Percentiles rank a stretch among this genome's conserved stretches.
These are phyloP conservation scores for Sialis fuliginosa DNA, from an alignment of 2,888 invertebrate species.

Conservation along the genomic window DNA sequence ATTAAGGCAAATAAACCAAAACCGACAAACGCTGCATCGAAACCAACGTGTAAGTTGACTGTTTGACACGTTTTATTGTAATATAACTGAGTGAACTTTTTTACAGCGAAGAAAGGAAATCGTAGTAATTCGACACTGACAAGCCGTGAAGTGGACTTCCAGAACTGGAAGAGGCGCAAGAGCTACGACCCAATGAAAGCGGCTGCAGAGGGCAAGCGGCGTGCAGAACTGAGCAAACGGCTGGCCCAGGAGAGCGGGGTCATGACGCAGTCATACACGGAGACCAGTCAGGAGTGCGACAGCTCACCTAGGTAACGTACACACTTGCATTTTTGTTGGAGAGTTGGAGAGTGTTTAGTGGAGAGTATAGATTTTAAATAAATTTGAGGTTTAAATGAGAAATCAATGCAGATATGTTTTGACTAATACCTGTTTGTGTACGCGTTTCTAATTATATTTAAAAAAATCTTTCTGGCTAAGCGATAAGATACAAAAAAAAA, in stretches of 20 bases:
- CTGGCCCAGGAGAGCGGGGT: slow-evolving; percentile 15
- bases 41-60: slow-evolving; percentile 24
- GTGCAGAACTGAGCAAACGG: slow-evolving; percentile 34
- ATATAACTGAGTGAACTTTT: slow-evolving; percentile 3
- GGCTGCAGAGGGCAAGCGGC: slow-evolving; percentile 68
- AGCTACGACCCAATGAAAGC: slow-evolving; percentile 92
- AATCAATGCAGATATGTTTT: too few relatives aligned
- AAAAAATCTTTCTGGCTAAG: too few relatives aligned
- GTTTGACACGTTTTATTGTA: background rate
- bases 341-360: background rate
- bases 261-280: slow-evolving; percentile 23
- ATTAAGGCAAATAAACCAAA: slow-evolving; percentile 32
- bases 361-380: too few relatives aligned
- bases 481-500: too few relatives aligned
- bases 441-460: too few relatives aligned
- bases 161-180: slow-evolving; percentile 90
- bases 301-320: slow-evolving; percentile 19
- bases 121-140: slow-evolving; percentile 52
- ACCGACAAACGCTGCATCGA: slow-evolving; percentile 24
- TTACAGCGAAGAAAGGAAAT: slow-evolving; percentile 34
- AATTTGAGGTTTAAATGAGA: too few relatives aligned
- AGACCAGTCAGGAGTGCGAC: slow-evolving; percentile 21
- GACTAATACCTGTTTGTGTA: too few relatives aligned
- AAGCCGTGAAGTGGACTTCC: slow-evolving; percentile 67
- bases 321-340: background rate